phyloP scores from a whole-genome alignment of 1,140 invertebrate genomes.

The Bathynomus jamesi region DNA sequence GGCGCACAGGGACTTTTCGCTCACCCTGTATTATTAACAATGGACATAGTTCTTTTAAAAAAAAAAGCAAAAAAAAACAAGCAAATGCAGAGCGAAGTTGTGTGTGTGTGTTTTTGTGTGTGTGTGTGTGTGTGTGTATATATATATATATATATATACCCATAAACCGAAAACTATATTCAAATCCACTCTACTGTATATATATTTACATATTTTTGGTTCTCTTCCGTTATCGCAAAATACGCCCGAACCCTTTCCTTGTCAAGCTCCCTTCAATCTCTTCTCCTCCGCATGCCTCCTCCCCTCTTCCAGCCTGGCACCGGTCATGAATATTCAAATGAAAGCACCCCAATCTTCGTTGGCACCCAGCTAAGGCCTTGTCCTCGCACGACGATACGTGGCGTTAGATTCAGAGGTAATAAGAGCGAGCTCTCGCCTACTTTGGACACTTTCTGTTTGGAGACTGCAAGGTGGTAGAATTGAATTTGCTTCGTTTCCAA shows the following conservation, averaged over 20 bases:
- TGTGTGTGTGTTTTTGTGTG: neutral
- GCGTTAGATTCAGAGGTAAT: neutral
- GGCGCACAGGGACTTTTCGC: too few relatives aligned
- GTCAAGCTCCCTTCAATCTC: neutral
- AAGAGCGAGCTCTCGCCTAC: neutral
- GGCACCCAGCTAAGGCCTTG: neutral
- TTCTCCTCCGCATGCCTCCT: neutral
- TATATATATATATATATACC: neutral
- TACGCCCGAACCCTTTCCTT: neutral
- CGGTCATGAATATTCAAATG: neutral
- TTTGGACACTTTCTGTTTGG: neutral
- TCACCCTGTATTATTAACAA: too few relatives aligned
- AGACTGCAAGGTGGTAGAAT: neutral
- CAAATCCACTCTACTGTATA: neutral
- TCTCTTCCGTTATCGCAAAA: neutral
- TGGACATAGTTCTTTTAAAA: too few relatives aligned
- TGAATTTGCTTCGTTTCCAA: neutral
- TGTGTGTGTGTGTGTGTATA: neutral
- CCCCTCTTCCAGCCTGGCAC: neutral
- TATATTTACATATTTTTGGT: conserved; percentile 1
- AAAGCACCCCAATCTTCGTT: neutral
- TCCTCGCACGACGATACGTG: neutral
- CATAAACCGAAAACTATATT: neutral
- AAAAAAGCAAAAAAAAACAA: too few relatives aligned
- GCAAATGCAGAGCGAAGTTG: too few relatives aligned